phyloP scores from a whole-genome alignment of 2,888 invertebrate species.

The Poecilus cupreus region DNA sequence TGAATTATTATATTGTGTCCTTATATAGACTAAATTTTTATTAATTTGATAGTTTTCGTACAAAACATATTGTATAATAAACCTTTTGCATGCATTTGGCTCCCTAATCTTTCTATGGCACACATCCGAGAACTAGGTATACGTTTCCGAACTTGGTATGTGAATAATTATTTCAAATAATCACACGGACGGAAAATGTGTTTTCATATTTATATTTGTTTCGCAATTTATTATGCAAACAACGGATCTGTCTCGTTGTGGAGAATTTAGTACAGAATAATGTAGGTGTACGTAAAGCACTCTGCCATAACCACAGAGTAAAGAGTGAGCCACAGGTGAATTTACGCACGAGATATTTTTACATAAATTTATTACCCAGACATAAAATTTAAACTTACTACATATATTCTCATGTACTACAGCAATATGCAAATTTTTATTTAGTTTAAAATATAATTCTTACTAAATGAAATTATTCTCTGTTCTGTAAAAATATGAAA shows the following conservation, averaged over 20 bases:
- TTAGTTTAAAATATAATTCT: neutral
- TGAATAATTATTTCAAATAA: too few relatives aligned
- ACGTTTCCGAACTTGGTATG: too few relatives aligned
- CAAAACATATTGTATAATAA: too few relatives aligned
- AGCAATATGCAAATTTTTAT: conserved; percentile 22
- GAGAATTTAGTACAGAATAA: neutral
- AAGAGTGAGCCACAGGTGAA: conserved; percentile 17
- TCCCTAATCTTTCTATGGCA: too few relatives aligned
- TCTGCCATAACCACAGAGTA: neutral
- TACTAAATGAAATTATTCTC: neutral
- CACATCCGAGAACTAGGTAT: too few relatives aligned
- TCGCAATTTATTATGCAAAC: conserved; percentile 9
- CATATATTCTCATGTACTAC: conserved; percentile 7
- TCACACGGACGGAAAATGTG: too few relatives aligned
- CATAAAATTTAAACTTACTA: conserved; percentile 20
- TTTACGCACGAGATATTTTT: conserved; percentile 36
- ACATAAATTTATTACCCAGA: conserved; percentile 19
- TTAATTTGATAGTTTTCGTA: too few relatives aligned
- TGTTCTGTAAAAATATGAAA: neutral
- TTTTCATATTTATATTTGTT: neutral
- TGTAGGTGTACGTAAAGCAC: neutral
- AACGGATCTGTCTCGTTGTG: neutral
- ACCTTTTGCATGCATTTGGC: too few relatives aligned
- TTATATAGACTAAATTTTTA: too few relatives aligned
- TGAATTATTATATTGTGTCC: too few relatives aligned